phyloP scores from a whole-genome alignment of 2,888 invertebrate genomes.

The Campoplex nolae region DNA sequence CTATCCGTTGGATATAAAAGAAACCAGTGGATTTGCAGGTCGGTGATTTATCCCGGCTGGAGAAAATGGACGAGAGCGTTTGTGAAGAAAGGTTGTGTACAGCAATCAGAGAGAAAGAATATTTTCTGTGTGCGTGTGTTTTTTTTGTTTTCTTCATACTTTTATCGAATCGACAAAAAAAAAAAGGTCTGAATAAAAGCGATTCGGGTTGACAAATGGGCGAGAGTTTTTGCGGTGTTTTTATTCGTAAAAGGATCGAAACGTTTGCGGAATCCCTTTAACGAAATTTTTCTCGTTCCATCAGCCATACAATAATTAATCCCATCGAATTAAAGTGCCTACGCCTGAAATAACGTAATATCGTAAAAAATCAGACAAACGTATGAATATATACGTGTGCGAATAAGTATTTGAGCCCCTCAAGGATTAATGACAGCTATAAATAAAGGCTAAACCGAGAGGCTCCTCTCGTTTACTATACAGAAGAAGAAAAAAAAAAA shows the following conservation, averaged over 20 bases:
- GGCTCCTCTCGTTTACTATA: neutral
- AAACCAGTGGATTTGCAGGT: slow-evolving; percentile 27
- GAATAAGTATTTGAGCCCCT: neutral
- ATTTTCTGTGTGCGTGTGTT: neutral
- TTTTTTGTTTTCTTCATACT: neutral
- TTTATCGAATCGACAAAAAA: neutral
- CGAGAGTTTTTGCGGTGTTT: neutral
- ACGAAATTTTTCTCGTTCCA: neutral
- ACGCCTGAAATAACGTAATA: neutral
- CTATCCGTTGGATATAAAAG: slow-evolving; percentile 2
- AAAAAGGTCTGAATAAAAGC: neutral
- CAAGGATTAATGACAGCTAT: neutral
- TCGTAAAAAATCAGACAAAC: neutral
- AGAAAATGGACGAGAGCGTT: slow-evolving; percentile 8
- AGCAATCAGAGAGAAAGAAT: neutral
- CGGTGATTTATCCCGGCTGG: slow-evolving; percentile 7
- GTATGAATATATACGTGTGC: neutral
- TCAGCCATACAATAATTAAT: neutral
- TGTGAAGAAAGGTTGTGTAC: neutral
- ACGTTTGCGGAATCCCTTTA: neutral
- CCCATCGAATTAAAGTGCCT: neutral
- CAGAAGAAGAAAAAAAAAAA: neutral
- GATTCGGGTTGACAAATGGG: neutral
- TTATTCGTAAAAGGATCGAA: neutral
- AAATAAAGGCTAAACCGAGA: neutral